Base-by-base conservation (phyloP, 2,797 vertebrate genomes). In the Moxostoma hubbsi region DNA sequence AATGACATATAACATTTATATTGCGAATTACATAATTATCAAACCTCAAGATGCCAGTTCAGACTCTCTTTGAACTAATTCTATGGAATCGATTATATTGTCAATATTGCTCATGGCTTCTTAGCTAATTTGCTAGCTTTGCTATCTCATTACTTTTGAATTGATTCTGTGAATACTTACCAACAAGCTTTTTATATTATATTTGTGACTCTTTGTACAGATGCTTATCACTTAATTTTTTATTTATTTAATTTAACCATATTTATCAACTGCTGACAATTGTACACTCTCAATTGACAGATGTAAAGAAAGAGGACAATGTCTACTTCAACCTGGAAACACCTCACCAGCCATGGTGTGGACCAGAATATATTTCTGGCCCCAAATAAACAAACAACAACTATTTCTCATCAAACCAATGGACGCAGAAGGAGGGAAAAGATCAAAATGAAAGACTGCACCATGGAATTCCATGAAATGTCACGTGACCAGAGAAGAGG, bases 221-320 rank as follows among this genome's bases (percentile, higher is more conserved):
- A 58, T 15, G 16, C 3, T 57, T 58, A 18, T 9, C 24, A 16
- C 7, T 5, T 24, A 24, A 6, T 11, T 5, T 5, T 36, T 36
- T 59, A 2, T 36, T 24, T 8, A 24, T 8, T 63, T 11, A 9
- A 10, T 43, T 6, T 61, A 2, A 24, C 50, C 8, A 9, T 6
- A 63, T 57, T 7, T 5, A 2, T 6, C 54, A 2, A 45, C 5
- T 11, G 2, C n/a, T 55, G n/a, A 71, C n/a, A 59, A 7, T 24
- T 10, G 9, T 71, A n/a, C 43, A 1, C 8, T 24, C 16, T 53
- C 36, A 70, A 43, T 24, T 55, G 7, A 18, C 61, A 82, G 82
- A 61, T 75, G 49, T 70, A 51, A 58, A 57, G 8, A 55, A 9
- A 50, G 6, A 4, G 18, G 51, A 6, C 45, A 49, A 81, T 81